These are phyloP conservation scores for Sitobion miscanthi DNA, from an alignment of 1,140 invertebrate genomes.

Conservation along the genomic window DNA sequence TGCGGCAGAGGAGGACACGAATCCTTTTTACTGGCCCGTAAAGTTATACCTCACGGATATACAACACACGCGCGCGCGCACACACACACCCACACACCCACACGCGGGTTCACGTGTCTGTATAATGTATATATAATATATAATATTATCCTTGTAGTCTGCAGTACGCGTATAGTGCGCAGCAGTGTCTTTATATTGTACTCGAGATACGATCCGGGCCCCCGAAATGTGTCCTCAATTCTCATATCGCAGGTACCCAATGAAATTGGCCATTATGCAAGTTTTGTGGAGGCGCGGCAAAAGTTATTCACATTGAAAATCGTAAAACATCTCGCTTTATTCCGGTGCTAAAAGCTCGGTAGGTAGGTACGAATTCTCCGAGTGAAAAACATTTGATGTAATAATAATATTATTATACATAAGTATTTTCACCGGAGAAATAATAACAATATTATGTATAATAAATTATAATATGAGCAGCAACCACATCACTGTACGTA, in stretches of 20 bases:
- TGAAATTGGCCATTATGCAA: slow-evolving; percentile 41
- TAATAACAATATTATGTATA: not conserved
- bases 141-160: not conserved
- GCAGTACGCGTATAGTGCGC: not conserved
- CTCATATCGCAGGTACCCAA: slow-evolving; percentile 6
- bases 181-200: slow-evolving; percentile 31
- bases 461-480: not conserved
- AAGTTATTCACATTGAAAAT: slow-evolving; percentile 11
- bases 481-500: not conserved
- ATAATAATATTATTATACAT: not conserved
- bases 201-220: not conserved
- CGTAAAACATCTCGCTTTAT: slow-evolving; percentile 19
- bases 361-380: not conserved
- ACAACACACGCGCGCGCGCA: not conserved
- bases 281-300: not conserved
- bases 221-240: slow-evolving; percentile 19
- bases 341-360: not conserved
- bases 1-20: not conserved
- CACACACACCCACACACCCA: too few species aligned
- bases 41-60: slow-evolving; percentile 10
- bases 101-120: not conserved
- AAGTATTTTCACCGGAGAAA: not conserved
- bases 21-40: slow-evolving; percentile 6
- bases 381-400: not conserved
- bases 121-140: not conserved